A percentile compares a stretch with the other conserved stretches of the same genome.
Conservation (phyloP, 2,888 invertebrate species). For the Noctua comes region DNA sequence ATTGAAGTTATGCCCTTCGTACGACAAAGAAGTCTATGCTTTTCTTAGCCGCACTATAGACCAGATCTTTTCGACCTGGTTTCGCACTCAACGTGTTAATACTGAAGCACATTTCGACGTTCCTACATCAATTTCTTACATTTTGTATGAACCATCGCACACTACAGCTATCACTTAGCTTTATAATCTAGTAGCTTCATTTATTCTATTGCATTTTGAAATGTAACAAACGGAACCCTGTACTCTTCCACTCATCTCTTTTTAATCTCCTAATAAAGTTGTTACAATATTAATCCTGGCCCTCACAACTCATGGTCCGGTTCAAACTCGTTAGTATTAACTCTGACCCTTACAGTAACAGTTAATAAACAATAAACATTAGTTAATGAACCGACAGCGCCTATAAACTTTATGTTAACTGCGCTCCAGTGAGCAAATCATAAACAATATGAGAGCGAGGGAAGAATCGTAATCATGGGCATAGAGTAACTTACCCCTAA, state of each 20-base stretch:
- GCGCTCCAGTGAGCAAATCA: conserved; percentile 80
- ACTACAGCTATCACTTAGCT: background rate
- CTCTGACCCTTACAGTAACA: conserved; percentile 58
- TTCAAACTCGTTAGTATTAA: conserved; percentile 22
- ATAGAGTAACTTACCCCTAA: conserved; percentile 65
- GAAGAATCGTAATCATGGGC: conserved; percentile 72
- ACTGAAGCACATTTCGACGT: too few relatives aligned
- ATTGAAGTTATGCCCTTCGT: too few relatives aligned
- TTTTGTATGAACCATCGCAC: background rate
- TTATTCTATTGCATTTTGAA: background rate
- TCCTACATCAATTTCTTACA: background rate
- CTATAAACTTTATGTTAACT: conserved; percentile 75
- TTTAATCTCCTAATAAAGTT: conserved; percentile 10
- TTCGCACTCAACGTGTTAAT: too few relatives aligned
- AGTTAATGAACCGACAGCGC: conserved; percentile 55
- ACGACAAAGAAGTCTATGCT: too few relatives aligned
- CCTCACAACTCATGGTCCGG: background rate
- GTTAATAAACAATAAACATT: conserved; percentile 67
- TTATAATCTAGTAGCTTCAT: background rate
- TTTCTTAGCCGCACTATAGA: too few relatives aligned
- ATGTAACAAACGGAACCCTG: background rate
- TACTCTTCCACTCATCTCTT: background rate
- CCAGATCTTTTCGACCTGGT: too few relatives aligned
- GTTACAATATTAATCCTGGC: conserved; percentile 16
- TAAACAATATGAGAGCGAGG: conserved; percentile 74